These are phyloP conservation scores for Jaculus jaculus DNA, from an alignment of 2,113 vertebrate genomes.

Conservation along the genomic window DNA sequence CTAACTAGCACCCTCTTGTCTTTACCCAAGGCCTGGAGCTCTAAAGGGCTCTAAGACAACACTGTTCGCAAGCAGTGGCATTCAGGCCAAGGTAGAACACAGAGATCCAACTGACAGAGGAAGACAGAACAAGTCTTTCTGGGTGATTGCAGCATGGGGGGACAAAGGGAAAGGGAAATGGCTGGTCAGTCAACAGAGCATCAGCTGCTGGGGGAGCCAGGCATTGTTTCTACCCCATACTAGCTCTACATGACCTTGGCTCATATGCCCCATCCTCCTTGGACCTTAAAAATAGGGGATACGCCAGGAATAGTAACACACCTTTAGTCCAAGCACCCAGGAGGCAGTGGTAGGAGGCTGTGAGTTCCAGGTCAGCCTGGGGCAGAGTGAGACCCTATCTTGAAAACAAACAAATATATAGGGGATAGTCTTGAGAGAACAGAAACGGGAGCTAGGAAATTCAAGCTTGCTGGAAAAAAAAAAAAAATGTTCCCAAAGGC, in stretches of 20 bases:
- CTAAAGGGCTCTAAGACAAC: background rate
- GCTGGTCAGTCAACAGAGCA: fast-evolving
- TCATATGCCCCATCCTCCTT: background rate
- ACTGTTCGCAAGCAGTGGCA: background rate
- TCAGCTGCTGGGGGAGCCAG: background rate
- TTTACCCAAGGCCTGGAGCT: conserved; percentile 2
- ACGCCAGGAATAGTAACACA: too few species aligned
- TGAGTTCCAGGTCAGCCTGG: too few species aligned
- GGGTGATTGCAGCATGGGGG: too few species aligned
- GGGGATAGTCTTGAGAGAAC: conserved; percentile 17
- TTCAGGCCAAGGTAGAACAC: background rate
- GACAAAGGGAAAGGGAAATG: background rate
- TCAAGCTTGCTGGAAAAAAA: background rate
- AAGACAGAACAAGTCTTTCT: background rate
- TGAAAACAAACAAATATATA: background rate
- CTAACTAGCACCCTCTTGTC: background rate
- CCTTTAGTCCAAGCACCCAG: too few species aligned
- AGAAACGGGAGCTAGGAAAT: background rate
- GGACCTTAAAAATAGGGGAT: background rate
- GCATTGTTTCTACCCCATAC: too few species aligned
- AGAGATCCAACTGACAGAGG: background rate
- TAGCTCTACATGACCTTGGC: background rate
- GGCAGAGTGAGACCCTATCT: too few species aligned
- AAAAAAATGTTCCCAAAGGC: conserved; percentile 4
- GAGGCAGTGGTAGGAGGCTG: too few species aligned